These are phyloP conservation scores for Coryphaenoides rupestris DNA, from an alignment of 2,113 vertebrate species.

Conservation along the genomic window DNA sequence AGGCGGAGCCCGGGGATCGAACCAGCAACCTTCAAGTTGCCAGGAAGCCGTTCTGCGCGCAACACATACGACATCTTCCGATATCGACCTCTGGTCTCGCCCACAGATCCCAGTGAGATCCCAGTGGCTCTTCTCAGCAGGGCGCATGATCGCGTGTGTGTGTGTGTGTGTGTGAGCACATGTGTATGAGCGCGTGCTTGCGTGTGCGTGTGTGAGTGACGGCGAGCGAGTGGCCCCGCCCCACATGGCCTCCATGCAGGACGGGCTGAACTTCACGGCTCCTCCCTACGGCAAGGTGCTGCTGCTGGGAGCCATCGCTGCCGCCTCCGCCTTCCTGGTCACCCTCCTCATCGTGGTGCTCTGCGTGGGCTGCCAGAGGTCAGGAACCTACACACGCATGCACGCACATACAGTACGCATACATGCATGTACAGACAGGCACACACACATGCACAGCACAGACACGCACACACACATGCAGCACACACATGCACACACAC, in stretches of 20 bases:
- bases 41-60: too few relatives aligned
- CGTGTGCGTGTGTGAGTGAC: too few relatives aligned
- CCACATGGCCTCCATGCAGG: constrained; percentile 84
- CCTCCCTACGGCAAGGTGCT: constrained; percentile 81
- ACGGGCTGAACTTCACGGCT: constrained; percentile 79
- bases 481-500: neutral
- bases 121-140: constrained; percentile 50
- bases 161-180: too few relatives aligned
- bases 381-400: constrained; percentile 12
- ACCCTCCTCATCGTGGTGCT: constrained; percentile 79
- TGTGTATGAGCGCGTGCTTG: too few relatives aligned
- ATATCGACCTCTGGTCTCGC: too few relatives aligned
- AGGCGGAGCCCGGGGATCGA: too few relatives aligned
- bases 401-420: too few relatives aligned
- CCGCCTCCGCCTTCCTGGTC: constrained; percentile 80
- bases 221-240: constrained; percentile 71
- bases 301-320: constrained; percentile 79
- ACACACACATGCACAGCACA: too few relatives aligned
- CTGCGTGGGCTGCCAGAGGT: constrained; percentile 81
- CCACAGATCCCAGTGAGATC: constrained; percentile 66
- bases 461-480: neutral
- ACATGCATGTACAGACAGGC: too few relatives aligned
- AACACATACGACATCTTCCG: too few relatives aligned
- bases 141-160: too few relatives aligned
- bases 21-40: too few relatives aligned